phyloP scores from a whole-genome alignment of 2,888 invertebrate species.

The Watsonalla cultraria region DNA sequence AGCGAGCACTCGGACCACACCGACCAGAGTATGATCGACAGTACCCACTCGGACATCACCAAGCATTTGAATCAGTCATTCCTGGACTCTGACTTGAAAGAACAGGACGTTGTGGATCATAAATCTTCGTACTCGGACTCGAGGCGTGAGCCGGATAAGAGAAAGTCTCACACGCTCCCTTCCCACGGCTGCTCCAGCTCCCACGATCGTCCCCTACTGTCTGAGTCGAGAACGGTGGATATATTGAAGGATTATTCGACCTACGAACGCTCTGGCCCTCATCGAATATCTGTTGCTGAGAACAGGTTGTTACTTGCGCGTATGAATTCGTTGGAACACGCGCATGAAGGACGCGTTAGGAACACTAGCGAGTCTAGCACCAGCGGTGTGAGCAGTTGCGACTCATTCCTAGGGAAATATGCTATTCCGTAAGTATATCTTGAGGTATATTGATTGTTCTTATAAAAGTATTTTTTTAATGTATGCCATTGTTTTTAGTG shows the following conservation, averaged over 20 bases:
- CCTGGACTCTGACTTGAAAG: conserved; percentile 40
- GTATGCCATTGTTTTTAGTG: conserved; percentile 61
- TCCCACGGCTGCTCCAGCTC: conserved; percentile 69
- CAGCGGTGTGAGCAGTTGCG: conserved; percentile 90
- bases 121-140: conserved; percentile 30
- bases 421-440: conserved; percentile 72
- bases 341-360: conserved; percentile 64
- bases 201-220: conserved; percentile 82
- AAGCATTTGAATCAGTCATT: conserved; percentile 34
- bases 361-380: conserved; percentile 86
- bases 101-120: conserved; percentile 54
- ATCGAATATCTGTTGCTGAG: conserved; percentile 41
- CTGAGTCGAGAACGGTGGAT: conserved; percentile 85
- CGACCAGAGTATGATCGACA: conserved; percentile 66
- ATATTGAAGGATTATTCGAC: conserved; percentile 63
- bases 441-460: not conserved
- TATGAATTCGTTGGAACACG: conserved; percentile 63
- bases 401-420: conserved; percentile 83
- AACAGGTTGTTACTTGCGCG: conserved; percentile 51
- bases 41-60: conserved; percentile 54
- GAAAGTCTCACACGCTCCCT: conserved; percentile 79
- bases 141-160: conserved; percentile 50
- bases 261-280: conserved; percentile 48
- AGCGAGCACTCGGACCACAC: conserved; percentile 73
- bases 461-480: not conserved